Evolutionary conservation across 2,113 vertebrate genomes (phyloP).

Genomic region (Pyxicephalus adspersus): DNA sequence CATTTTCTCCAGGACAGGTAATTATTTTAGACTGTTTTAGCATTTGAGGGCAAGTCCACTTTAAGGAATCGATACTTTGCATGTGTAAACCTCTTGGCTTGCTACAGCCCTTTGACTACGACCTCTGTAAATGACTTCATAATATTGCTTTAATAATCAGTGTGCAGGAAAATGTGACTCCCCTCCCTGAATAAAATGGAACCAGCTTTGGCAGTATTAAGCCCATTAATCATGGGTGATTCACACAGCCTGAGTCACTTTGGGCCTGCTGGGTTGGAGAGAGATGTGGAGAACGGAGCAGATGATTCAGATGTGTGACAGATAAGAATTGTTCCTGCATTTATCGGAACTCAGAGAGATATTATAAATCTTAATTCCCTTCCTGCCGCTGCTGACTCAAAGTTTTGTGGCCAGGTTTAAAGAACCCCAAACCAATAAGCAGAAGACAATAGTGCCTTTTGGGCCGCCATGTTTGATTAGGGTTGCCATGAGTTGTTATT

Average conservation of each 20-base stretch:
- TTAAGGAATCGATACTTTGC: too few species aligned
- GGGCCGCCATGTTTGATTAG: neutral
- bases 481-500: neutral
- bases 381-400: neutral
- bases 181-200: neutral
- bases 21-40: too few species aligned
- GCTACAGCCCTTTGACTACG: neutral
- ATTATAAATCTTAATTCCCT: conserved; percentile 47
- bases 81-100: too few species aligned
- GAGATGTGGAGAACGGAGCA: conserved; percentile 5
- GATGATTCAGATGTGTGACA: conserved; percentile 41
- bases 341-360: conserved; percentile 46
- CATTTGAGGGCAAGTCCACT: too few species aligned
- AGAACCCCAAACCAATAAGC: neutral
- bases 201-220: neutral
- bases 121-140: conserved; percentile 12
- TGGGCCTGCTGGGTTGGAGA: conserved; percentile 8
- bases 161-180: conserved; percentile 1
- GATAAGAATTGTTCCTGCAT: conserved; percentile 42
- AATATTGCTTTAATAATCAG: conserved; percentile 10
- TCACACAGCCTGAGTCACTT: conserved; percentile 35
- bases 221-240: conserved; percentile 42
- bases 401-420: neutral
- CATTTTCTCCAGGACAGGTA: too few species aligned
- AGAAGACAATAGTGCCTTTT: neutral